Evolutionary conservation across 1,140 invertebrate species (phyloP), one percentile per base, ranked within the genome.

Genomic region (Dendrolimus kikuchii): DNA sequence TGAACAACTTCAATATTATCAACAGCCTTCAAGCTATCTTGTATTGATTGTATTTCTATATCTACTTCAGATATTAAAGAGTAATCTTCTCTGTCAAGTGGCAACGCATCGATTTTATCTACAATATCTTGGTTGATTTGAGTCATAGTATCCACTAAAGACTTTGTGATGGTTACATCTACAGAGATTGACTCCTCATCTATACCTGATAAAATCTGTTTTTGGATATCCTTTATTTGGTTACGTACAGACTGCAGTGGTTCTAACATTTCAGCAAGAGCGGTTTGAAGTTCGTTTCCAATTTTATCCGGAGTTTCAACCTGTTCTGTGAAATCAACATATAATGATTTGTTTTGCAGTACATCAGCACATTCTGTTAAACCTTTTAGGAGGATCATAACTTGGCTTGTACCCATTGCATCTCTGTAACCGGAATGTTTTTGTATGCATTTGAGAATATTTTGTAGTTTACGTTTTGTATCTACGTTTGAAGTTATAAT

Each of bases 311-410:
- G 10, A 55, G 38, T 23, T 6, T 6, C 40, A 51, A 44, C 57
- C 55, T 51, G 2, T 45, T 45, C 7, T 10, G 42, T 38, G 45
- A 53, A 44, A 9, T 63, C 62, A n/a, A 40, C 42, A 40, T 64
- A 49, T 5, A 56, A 23, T 53, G 65, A 44, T 37, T 42, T 50
- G 37, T 58, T 48, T 59, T 71, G 70, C 40, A 84, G 48, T 7
- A 80, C 61, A 40, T 68, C 61, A 5, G 64, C 71, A 64, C 77
- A 83, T 57, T 81, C 74, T 49, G 69, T 62, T 9, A 85, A 57
- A 67, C 72, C 77, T 68, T 79, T 77, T 5, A 77, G 45, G 49
- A 83, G 38, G 38, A 85, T 75, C 7, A 85, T 58, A n/a, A 51
- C 63, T 58, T 77, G 77, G 10, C 71, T 69, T 39, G 57, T 62